Base-by-base conservation (phyloP, 2,797 vertebrate species). In the Acanthurus tractus region DNA sequence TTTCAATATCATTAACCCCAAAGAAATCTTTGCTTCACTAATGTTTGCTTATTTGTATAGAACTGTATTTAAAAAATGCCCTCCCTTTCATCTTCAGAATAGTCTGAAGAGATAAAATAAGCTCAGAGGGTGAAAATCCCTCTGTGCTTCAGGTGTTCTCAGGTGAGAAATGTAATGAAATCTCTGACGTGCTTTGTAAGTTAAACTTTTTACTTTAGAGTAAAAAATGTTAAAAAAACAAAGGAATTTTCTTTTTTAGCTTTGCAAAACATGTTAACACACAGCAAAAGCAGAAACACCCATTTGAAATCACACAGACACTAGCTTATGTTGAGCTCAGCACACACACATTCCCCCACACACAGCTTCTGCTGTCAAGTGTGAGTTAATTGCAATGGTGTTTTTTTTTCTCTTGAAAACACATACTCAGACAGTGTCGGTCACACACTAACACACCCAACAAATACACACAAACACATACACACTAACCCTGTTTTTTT, bases 331-430 rank as follows among this genome's bases (percentile, higher is more conserved):
- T 64, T 1, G 6, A 64, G 36, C 36, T 63, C 8, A 70, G 66
- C 68, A 58, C 59, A 57, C 68, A 50, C 42, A 42, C 53, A 57
- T 53, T 45, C 23, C 44, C 29, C 10, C 29, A 44, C 70, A 76
- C 72, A 52, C 70, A 71, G 62, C 78, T 65, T 44, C 59, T 70
- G 65, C 62, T 70, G 63, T 75, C 80, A 63, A 50, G 44, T 50
- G 53, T 29, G 58, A 70, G 54, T 40, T 78, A 74, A 72, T 82
- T 82, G 52, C 61, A 56, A 42, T 22, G 20, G 29, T 40, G 36
- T 58, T 73, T 58, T 46, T 44, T 12, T 11, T 20, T 18, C 8
- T 7, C 29, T 23, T 34, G 6, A 40, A 46, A 52, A 20, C 38
- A 48, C 63, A 72, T 42, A 75, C 22, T 17, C 44, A 56, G 22